Evolutionary conservation across 2,113 vertebrate genomes (phyloP), one percentile per base, ranked within the genome.

Genomic region (Lepisosteus osseus): DNA sequence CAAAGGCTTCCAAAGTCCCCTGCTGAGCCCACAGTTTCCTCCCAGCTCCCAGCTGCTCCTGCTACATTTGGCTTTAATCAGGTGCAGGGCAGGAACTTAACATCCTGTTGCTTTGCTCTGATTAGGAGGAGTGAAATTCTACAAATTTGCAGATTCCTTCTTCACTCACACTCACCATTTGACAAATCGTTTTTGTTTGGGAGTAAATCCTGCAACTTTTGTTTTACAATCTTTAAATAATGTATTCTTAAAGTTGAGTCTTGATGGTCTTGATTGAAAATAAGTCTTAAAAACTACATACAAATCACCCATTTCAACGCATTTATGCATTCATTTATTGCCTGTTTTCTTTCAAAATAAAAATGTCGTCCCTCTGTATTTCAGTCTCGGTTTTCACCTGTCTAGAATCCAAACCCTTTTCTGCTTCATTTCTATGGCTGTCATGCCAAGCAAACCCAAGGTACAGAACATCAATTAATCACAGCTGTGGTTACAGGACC

Each of bases 11-110:
- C 77, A 76, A 77, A 79, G 82, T 85, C 88, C 80, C 88, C 89
- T 86, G 65, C 87, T 86, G 91, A 86, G 91, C 88, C 68, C 77
- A 83, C 77, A 17, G 76, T 83, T 87, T 89, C 90, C 86, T 90
- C 82, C 80, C 72, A 67, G 69, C 70, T 75, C 83, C 90, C 91
- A 93, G 93, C 89, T 88, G 92, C 79, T 87, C 79, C 74, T 73
- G 79, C 71, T 78, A 89, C 90, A 91, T 94, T 94, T 94, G 93
- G 93, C 93, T 95, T 94, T 95, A 95, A 96, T 98, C 94, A 93
- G 92, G 92, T 94, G 83, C 83, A 92, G 91, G 86, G 88, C 94
- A 94, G 94, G 94, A 95, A 93, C 92, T 92, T 88, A 78, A 91
- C 90, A 92, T 96, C 95, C 95, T 96, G 93, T 92, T 92, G 88